Percentiles rank a stretch among this genome's conserved stretches.
Conservation (phyloP, 2,888 invertebrate species). For the Melanostoma scalare region DNA sequence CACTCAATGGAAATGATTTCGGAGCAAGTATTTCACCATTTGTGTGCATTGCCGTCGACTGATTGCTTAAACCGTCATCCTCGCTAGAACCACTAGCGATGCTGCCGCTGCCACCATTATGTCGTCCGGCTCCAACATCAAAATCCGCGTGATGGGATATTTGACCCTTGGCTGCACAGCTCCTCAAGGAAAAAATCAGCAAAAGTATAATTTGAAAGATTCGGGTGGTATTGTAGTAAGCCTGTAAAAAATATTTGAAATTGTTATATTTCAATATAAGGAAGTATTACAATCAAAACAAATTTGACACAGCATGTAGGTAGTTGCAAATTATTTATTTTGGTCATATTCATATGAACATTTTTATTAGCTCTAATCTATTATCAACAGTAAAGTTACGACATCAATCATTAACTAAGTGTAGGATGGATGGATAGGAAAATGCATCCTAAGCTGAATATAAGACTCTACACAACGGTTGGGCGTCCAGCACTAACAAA, state of each 20-base stretch:
- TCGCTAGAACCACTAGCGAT: slow-evolving; percentile 22
- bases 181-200: slow-evolving; percentile 37
- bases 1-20: slow-evolving; percentile 78
- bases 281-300: no score
- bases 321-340: no score
- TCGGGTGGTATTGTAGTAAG: slow-evolving; percentile 33
- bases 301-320: no score
- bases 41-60: slow-evolving; percentile 47
- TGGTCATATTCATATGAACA: no score
- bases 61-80: slow-evolving; percentile 54
- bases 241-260: slow-evolving; percentile 17
- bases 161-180: slow-evolving; percentile 42
- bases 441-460: no score
- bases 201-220: slow-evolving; percentile 33
- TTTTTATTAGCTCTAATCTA: no score
- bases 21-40: slow-evolving; percentile 79
- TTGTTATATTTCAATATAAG: no score
- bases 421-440: no score
- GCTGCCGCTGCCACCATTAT: slow-evolving; percentile 1
- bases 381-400: no score
- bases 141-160: slow-evolving; percentile 55
- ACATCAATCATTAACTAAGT: no score
- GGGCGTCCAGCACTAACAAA: no score
- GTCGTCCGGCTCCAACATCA: slow-evolving; percentile 43
- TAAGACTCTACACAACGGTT: no score